Conservation (phyloP, 2,797 vertebrate species). For the Odontamblyopus lacepedii region DNA sequence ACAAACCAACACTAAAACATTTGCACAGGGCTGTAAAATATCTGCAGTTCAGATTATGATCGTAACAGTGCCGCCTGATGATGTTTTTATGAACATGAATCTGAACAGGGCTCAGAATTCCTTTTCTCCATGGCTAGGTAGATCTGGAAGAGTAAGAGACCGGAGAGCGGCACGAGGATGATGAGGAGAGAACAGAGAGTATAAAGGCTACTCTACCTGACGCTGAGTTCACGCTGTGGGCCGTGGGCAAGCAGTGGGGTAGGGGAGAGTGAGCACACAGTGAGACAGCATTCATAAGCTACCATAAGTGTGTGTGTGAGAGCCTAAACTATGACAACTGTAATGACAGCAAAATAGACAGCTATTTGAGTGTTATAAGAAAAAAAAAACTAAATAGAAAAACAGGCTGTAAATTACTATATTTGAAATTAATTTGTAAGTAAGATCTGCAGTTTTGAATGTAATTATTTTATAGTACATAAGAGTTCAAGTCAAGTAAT, state of each 20-base stretch:
- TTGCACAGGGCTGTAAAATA: not conserved
- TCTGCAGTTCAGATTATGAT: slow-evolving; percentile 4
- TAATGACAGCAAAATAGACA: slow-evolving; percentile 14
- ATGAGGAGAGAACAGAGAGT: slow-evolving; percentile 63
- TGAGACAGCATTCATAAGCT: slow-evolving; percentile 68
- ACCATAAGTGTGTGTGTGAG: slow-evolving; percentile 16
- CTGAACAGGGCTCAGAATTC: slow-evolving; percentile 40
- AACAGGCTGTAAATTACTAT: not conserved
- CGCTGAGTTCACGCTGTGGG: slow-evolving; percentile 98
- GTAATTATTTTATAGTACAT: no score
- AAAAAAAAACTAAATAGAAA: not conserved
- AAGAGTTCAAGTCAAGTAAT: no score
- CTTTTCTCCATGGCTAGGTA: slow-evolving; percentile 34
- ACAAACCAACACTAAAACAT: not conserved
- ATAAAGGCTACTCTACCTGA: slow-evolving; percentile 93
- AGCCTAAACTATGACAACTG: slow-evolving; percentile 34
- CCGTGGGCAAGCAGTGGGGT: slow-evolving; percentile 44
- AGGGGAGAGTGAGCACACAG: slow-evolving; percentile 38
- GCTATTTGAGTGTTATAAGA: slow-evolving; percentile 33
- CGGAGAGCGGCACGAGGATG: slow-evolving; percentile 35
- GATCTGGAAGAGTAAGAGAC: slow-evolving; percentile 21
- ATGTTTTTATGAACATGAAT: slow-evolving; percentile 52
- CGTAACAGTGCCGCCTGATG: no score
- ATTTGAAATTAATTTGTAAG: not conserved
- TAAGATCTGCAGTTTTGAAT: no score